Evolutionary conservation across 2,888 invertebrate genomes (phyloP).

Genomic region (Ceriagrion tenellum): DNA sequence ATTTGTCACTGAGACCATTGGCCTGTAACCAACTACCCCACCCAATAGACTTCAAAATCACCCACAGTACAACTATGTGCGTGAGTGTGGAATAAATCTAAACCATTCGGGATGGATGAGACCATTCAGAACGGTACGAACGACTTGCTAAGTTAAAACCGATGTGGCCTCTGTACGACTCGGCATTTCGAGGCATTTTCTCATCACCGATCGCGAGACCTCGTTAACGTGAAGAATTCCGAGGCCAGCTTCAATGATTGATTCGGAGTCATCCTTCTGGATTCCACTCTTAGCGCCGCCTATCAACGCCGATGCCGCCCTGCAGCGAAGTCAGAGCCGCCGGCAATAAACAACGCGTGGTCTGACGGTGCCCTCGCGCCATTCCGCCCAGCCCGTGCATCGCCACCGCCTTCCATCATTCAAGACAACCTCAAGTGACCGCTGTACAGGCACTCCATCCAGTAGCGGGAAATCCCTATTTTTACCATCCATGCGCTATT

Average conservation of each 20-base stretch:
- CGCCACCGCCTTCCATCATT: neutral
- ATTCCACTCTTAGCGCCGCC: neutral
- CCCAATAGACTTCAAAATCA: too few relatives aligned
- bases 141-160: neutral
- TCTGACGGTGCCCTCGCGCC: neutral
- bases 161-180: neutral
- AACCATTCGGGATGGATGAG: neutral
- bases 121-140: neutral
- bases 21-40: too few relatives aligned
- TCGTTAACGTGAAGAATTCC: constrained; percentile 9
- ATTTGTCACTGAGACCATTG: too few relatives aligned
- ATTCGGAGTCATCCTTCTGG: constrained; percentile 1
- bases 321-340: neutral
- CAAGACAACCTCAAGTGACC: neutral
- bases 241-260: neutral
- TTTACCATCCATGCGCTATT: neutral
- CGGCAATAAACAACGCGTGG: constrained; percentile 13
- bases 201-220: neutral
- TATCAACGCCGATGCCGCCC: neutral
- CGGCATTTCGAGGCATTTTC: neutral
- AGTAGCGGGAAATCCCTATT: neutral
- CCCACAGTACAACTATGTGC: too few relatives aligned
- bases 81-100: neutral
- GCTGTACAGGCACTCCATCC: neutral
- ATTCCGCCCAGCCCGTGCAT: neutral